Evolutionary conservation across 2,888 invertebrate species (phyloP).

Genomic region (Mellilla xanthometata): DNA sequence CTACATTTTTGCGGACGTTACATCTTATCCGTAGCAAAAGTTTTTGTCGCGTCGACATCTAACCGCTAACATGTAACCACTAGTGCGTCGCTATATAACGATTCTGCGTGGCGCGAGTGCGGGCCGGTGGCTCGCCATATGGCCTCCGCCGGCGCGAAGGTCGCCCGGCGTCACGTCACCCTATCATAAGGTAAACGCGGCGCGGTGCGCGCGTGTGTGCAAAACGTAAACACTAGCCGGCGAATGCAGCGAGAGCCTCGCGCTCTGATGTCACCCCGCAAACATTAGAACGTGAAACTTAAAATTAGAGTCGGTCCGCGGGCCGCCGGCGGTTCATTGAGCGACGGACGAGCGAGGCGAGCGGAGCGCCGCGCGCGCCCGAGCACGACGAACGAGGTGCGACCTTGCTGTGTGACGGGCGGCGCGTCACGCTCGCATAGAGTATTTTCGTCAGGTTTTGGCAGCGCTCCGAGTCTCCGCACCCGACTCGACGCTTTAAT

Average conservation of each 20-base stretch:
- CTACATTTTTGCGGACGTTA: constrained; percentile 14
- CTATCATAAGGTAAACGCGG: constrained; percentile 52
- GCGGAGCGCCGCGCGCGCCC: constrained; percentile 74
- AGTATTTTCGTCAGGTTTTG: constrained; percentile 79
- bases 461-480: constrained; percentile 66
- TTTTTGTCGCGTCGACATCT: constrained; percentile 11
- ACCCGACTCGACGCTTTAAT: constrained; percentile 39
- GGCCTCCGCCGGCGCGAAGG: constrained; percentile 46
- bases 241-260: constrained; percentile 69
- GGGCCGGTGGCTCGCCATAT: constrained; percentile 30
- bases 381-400: constrained; percentile 75
- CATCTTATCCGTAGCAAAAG: constrained; percentile 25
- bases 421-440: constrained; percentile 62
- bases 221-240: constrained; percentile 73
- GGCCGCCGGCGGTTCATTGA: constrained; percentile 73
- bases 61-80: background rate
- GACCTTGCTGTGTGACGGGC: constrained; percentile 78
- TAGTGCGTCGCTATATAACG: background rate
- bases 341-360: constrained; percentile 78
- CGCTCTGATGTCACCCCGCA: constrained; percentile 77
- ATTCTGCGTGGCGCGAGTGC: constrained; percentile 10
- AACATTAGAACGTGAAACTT: constrained; percentile 72
- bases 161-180: constrained; percentile 53
- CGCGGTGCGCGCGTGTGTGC: constrained; percentile 54
- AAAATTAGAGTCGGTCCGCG: constrained; percentile 73